These are phyloP conservation scores for Automeris io DNA, from an alignment of 2,888 invertebrate species.

Conservation along the genomic window DNA sequence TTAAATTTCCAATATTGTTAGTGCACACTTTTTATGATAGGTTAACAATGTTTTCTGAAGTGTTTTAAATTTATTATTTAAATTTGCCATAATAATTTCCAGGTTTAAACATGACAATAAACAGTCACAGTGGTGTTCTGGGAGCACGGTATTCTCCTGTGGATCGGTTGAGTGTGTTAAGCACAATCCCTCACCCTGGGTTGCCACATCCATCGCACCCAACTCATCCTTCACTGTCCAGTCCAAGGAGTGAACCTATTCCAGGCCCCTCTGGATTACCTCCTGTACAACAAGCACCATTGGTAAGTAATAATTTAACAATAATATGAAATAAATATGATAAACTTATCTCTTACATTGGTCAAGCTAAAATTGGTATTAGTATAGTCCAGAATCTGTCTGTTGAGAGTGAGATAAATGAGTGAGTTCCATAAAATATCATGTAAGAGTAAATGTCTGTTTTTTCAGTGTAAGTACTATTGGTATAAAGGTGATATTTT, in stretches of 20 bases:
- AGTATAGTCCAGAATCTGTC: no score
- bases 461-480: no score
- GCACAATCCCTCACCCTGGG: slow-evolving; percentile 54
- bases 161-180: slow-evolving; percentile 59
- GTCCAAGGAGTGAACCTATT: slow-evolving; percentile 82
- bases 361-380: no score
- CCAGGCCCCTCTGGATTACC: slow-evolving; percentile 91
- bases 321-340: no score
- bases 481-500: no score
- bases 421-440: no score
- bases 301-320: slow-evolving; percentile 83
- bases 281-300: slow-evolving; percentile 92
- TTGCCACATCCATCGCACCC: slow-evolving; percentile 45
- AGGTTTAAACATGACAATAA: slow-evolving; percentile 80
- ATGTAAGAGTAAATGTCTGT: no score
- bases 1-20: no score
- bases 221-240: slow-evolving; percentile 69
- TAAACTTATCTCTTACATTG: no score
- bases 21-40: no score
- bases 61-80: neutral
- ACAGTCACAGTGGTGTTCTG: slow-evolving; percentile 58
- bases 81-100: slow-evolving; percentile 31
- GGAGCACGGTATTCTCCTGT: slow-evolving; percentile 62
- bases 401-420: no score
- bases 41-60: neutral